phyloP scores from a whole-genome alignment of 2,113 vertebrate species.

The Clarias magur region DNA sequence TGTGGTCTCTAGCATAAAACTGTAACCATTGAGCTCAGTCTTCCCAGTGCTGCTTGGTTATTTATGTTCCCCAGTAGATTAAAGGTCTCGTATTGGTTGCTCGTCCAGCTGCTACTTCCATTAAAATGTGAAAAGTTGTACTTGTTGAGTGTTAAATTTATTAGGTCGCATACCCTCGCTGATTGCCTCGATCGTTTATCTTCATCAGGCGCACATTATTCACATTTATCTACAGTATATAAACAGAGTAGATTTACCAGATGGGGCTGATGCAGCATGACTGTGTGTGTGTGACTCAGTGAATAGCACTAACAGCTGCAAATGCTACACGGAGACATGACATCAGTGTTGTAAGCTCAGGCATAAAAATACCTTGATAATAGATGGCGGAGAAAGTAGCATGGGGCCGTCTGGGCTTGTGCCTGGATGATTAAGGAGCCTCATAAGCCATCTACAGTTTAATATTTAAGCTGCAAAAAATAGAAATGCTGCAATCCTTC shows the following conservation, averaged over 20 bases:
- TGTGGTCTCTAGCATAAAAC: background rate
- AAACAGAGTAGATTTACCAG: background rate
- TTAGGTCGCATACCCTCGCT: background rate
- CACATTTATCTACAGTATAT: background rate
- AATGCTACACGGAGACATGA: constrained; percentile 19
- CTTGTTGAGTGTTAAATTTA: background rate
- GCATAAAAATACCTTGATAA: constrained; percentile 7
- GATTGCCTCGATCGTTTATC: background rate
- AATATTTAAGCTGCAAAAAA: background rate
- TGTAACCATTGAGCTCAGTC: background rate
- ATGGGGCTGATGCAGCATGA: background rate
- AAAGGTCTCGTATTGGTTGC: background rate
- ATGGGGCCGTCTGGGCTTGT: background rate
- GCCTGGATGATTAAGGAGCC: background rate
- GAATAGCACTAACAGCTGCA: constrained; percentile 17
- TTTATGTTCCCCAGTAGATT: background rate
- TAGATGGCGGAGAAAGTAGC: background rate
- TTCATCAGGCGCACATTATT: background rate
- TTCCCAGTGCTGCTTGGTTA: background rate
- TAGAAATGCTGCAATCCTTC: background rate
- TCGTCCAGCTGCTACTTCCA: background rate
- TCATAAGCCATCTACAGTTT: background rate
- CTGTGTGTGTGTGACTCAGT: background rate
- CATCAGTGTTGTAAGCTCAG: constrained; percentile 11
- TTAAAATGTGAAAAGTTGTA: background rate